Evolutionary conservation across 2,797 vertebrate genomes (phyloP).

Genomic region (Darevskia nairensis): DNA sequence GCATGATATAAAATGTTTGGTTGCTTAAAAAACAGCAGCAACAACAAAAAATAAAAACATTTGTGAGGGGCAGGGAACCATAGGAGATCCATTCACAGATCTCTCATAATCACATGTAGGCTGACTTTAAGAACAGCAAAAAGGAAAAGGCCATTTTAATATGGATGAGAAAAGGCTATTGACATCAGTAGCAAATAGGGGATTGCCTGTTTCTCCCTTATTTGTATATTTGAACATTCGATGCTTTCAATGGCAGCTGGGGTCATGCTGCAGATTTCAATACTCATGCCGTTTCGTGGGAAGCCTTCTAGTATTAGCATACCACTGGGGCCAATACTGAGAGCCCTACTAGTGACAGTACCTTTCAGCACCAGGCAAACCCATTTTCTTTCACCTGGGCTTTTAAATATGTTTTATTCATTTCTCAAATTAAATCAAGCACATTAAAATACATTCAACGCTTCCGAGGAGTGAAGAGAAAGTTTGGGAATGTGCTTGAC

Average conservation of each 20-base stretch:
- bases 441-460: background rate
- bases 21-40: background rate
- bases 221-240: background rate
- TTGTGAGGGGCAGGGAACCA: too few species aligned
- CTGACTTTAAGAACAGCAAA: background rate
- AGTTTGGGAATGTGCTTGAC: conserved; percentile 29
- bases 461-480: background rate
- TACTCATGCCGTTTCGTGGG: too few species aligned
- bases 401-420: background rate
- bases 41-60: too few species aligned
- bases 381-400: background rate
- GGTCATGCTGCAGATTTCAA: background rate
- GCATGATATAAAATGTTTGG: background rate
- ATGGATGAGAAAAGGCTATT: too few species aligned
- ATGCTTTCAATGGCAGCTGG: too few species aligned
- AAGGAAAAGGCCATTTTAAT: background rate
- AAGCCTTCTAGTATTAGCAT: background rate
- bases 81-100: background rate
- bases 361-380: background rate
- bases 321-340: background rate
- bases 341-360: background rate
- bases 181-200: background rate
- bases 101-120: background rate
- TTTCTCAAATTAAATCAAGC: too few species aligned
- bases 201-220: too few species aligned